Percentiles rank a stretch among this genome's conserved stretches.
Conservation (phyloP, 1,140 invertebrate species). For the Ceratoteleas bidentatus region DNA sequence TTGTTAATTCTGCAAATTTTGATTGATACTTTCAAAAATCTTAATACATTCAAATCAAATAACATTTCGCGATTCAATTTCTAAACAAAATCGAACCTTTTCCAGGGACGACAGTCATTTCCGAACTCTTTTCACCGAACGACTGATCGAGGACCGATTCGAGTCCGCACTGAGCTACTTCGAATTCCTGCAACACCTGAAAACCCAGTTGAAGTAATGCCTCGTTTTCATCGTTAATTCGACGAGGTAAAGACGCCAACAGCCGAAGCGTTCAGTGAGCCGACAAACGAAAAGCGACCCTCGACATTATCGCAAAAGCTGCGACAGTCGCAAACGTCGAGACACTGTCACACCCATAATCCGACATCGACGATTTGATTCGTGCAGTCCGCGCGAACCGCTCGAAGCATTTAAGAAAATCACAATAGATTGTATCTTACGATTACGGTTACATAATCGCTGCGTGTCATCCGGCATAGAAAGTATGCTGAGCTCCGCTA, state of each 20-base stretch:
- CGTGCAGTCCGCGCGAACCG: constrained; percentile 50
- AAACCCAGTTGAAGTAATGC: constrained; percentile 91
- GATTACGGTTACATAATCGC: constrained; percentile 44
- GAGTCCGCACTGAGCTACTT: constrained; percentile 97
- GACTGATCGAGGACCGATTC: constrained; percentile 95
- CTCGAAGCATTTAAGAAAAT: constrained; percentile 64
- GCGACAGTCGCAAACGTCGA: too few relatives aligned
- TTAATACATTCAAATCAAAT: too few relatives aligned
- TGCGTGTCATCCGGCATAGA: constrained; percentile 34
- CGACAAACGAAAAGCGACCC: too few relatives aligned
- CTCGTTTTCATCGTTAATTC: constrained; percentile 45
- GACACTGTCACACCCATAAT: constrained; percentile 37
- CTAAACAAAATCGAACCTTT: too few relatives aligned
- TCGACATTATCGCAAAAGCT: too few relatives aligned
- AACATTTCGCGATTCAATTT: too few relatives aligned
- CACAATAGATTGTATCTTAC: constrained; percentile 66
- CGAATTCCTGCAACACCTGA: constrained; percentile 98
- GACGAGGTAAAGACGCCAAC: too few relatives aligned
- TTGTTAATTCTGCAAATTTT: too few relatives aligned
- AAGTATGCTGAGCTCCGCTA: constrained; percentile 33
- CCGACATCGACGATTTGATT: constrained; percentile 43
- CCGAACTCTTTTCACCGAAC: constrained; percentile 91
- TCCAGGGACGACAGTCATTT: constrained; percentile 94
- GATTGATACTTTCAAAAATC: too few relatives aligned
- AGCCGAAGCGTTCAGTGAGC: too few relatives aligned